Percentiles rank a stretch among this genome's conserved stretches.
Evolutionary conservation across 2,888 invertebrate genomes (phyloP).

Genomic region (Carabus problematicus): DNA sequence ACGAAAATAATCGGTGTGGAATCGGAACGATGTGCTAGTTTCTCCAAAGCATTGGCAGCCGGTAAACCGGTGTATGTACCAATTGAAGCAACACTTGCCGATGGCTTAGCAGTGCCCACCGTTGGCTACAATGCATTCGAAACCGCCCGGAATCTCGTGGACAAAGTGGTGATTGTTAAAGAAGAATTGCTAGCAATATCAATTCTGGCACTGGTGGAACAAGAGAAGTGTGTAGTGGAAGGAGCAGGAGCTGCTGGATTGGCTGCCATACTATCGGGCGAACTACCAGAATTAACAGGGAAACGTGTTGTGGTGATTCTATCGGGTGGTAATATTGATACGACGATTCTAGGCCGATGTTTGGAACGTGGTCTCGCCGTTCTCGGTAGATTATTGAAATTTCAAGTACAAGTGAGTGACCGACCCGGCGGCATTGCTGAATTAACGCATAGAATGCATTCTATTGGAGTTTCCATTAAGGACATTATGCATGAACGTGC

Average conservation of each 20-base stretch:
- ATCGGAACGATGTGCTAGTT: constrained; percentile 84
- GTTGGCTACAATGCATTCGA: constrained; percentile 86
- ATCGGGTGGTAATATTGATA: constrained; percentile 88
- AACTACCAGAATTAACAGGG: constrained; percentile 78
- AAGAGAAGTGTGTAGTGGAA: constrained; percentile 89
- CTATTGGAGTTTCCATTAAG: constrained; percentile 83
- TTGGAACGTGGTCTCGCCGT: constrained; percentile 84
- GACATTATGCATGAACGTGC: constrained; percentile 93
- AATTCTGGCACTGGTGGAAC: constrained; percentile 78
- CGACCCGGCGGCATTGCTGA: constrained; percentile 84
- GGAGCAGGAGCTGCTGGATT: constrained; percentile 88
- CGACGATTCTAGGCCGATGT: constrained; percentile 82
- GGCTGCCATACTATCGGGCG: constrained; percentile 83
- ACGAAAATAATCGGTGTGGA: constrained; percentile 87
- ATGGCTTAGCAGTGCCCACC: constrained; percentile 86
- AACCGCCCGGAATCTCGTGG: constrained; percentile 75
- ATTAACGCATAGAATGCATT: constrained; percentile 72
- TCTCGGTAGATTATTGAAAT: constrained; percentile 76
- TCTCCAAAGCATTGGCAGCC: constrained; percentile 72
- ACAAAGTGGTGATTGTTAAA: constrained; percentile 81
- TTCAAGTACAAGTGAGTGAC: constrained; percentile 77
- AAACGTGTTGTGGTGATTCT: constrained; percentile 85
- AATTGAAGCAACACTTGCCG: constrained; percentile 80
- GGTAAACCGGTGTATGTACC: constrained; percentile 73
- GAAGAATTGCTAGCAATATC: constrained; percentile 86